Evolutionary conservation across 2,888 invertebrate genomes (phyloP), one percentile per base, ranked within the genome.

Genomic region (Parasteatoda lunata): DNA sequence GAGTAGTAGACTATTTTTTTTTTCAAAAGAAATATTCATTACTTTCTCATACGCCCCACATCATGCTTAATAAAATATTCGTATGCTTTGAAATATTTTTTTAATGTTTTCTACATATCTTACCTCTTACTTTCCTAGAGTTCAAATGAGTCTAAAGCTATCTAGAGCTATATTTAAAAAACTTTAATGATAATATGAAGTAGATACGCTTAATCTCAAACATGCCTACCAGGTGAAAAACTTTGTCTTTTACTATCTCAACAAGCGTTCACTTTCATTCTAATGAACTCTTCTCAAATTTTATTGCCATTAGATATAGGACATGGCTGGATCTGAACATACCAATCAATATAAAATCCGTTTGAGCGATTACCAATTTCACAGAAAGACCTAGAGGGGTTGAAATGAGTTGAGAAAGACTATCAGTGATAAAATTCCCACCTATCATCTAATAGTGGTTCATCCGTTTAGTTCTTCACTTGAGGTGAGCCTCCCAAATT

Each of bases 211-310:
- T 30, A 30, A 30, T 30, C 30, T 30, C 30, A 30, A 30, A 30
- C 30, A 30, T 30, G 30, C 30, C 30, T 30, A 30, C 30, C 30
- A 30, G 59, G 59, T 9, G 59, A 59, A 59, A 54, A 54, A 54
- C 54, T 54, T 54, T 54, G 54, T 54, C 59, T 13, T 8, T 59
- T n/a, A 9, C 4, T 59, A n/a, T 5, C n/a, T 59, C 59, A 4
- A n/a, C 59, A 4, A 59, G n/a, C 11, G 59, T 59, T 59, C 59
- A 9, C 68, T 69, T 70, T 76, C 64, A 47, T 68, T 52, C 76
- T 82, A 82, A 82, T 76, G 82, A 82, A 82, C 76, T 75, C 51
- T 68, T n/a, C 70, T 59, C 15, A 82, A 82, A 82, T 76, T 82
- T 82, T 82, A 76, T 82, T 82, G 76, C 69, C n/a, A 48, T 48